Conservation (phyloP, 1,140 invertebrate species). For the Megathymus violae region DNA sequence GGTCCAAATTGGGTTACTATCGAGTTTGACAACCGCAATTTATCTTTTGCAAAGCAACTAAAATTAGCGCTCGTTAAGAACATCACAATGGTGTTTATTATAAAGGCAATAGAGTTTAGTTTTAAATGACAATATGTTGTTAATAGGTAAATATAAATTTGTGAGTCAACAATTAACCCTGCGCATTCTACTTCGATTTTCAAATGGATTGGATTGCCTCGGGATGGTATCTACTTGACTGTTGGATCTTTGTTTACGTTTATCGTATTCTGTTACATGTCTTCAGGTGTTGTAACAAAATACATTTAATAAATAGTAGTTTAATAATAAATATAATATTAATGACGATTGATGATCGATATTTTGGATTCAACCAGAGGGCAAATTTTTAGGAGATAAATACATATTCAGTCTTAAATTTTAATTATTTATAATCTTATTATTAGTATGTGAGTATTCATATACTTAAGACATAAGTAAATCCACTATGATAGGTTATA, state of each 20-base stretch:
- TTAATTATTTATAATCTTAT: too few relatives aligned
- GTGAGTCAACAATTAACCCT: slow-evolving; percentile 50
- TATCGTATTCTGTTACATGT: slow-evolving; percentile 15
- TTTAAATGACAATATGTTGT: neutral
- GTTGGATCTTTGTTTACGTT: slow-evolving; percentile 23
- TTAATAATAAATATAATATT: slow-evolving; percentile 10
- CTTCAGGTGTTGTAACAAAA: too few relatives aligned
- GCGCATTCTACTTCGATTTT: slow-evolving; percentile 50
- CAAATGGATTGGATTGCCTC: slow-evolving; percentile 63
- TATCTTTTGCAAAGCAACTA: neutral
- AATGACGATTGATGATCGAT: too few relatives aligned
- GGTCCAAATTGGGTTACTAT: neutral
- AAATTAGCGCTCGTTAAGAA: neutral
- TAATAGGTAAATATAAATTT: slow-evolving; percentile 8
- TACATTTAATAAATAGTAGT: too few relatives aligned
- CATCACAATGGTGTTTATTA: slow-evolving; percentile 3
- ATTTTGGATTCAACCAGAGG: too few relatives aligned
- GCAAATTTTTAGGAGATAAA: too few relatives aligned
- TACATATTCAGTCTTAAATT: too few relatives aligned
- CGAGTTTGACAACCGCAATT: neutral
- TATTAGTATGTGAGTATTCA: too few relatives aligned
- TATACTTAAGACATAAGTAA: too few relatives aligned
- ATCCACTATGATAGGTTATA: too few relatives aligned
- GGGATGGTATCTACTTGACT: slow-evolving; percentile 6
- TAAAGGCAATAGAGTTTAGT: neutral